These are phyloP conservation scores for Apostichopus japonicus DNA, from an alignment of 35 echinoderm and acorn worm species.

Conservation along the genomic window DNA sequence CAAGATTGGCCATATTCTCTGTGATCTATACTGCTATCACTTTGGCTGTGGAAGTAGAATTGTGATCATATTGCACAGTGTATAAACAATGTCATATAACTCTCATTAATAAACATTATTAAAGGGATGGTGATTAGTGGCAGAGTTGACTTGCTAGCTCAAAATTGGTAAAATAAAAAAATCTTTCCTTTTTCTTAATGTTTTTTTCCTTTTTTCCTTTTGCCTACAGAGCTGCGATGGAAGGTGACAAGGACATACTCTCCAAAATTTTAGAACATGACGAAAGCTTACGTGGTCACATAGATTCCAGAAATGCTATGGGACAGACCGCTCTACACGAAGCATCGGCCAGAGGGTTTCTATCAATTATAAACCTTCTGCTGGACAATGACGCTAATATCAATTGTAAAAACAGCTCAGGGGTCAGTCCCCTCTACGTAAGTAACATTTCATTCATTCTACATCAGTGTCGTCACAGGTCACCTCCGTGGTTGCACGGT, in stretches of 20 bases:
- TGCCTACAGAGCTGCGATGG: constrained; percentile 65
- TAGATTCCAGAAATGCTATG: constrained; percentile 78
- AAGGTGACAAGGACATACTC: constrained; percentile 54
- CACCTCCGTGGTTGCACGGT: too few relatives aligned
- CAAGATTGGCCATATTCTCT: too few relatives aligned
- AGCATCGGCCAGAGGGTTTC: constrained; percentile 63
- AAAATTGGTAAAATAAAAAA: too few relatives aligned
- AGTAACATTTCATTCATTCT: constrained; percentile 30
- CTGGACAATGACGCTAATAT: constrained; percentile 81
- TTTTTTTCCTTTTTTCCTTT: neutral
- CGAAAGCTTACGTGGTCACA: constrained; percentile 58
- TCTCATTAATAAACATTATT: too few relatives aligned
- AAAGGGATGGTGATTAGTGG: too few relatives aligned
- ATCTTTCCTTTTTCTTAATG: neutral
- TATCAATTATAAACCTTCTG: constrained; percentile 55
- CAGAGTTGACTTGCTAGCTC: too few relatives aligned
- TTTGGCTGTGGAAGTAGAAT: too few relatives aligned
- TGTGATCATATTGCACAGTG: too few relatives aligned
- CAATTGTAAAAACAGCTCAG: constrained; percentile 89
- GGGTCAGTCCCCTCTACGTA: constrained; percentile 92
- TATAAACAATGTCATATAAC: too few relatives aligned
- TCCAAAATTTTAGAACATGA: constrained; percentile 67
- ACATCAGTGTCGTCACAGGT: too few relatives aligned
- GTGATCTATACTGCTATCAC: too few relatives aligned
- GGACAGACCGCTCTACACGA: constrained; percentile 86